These are phyloP conservation scores for Physella acuta DNA, from an alignment of 1,140 invertebrate genomes.

Conservation along the genomic window DNA sequence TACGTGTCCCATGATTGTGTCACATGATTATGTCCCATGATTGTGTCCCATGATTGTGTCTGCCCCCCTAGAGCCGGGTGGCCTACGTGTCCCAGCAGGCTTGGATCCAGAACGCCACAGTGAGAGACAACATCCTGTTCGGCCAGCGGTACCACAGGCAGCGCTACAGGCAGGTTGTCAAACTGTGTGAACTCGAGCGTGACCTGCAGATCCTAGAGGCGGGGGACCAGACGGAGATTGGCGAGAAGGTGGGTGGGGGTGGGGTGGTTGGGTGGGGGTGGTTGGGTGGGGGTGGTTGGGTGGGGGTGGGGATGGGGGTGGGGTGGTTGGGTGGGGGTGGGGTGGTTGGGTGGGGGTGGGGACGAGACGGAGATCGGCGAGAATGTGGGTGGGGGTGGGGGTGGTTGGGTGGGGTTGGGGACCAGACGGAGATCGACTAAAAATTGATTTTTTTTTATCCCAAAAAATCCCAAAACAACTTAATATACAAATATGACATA, in stretches of 20 bases:
- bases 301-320: background rate
- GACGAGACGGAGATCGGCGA: too few relatives aligned
- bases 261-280: background rate
- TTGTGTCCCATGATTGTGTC: constrained; percentile 3
- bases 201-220: constrained; percentile 70
- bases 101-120: constrained; percentile 79
- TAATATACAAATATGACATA: too few relatives aligned
- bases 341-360: background rate
- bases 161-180: constrained; percentile 60
- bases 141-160: constrained; percentile 56
- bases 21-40: background rate
- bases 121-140: constrained; percentile 82
- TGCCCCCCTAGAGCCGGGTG: constrained; percentile 51
- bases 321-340: background rate
- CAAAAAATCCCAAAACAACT: too few relatives aligned
- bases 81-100: constrained; percentile 80
- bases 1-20: constrained; percentile 64
- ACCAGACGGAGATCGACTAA: too few relatives aligned
- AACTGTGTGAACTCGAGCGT: constrained; percentile 66
- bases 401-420: too few relatives aligned
- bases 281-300: background rate
- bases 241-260: constrained; percentile 39
- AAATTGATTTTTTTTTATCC: too few relatives aligned
- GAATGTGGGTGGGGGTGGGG: too few relatives aligned
- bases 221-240: constrained; percentile 67